Evolutionary conservation across 2,888 invertebrate genomes (phyloP), one percentile per base, ranked within the genome.

Genomic region (Timandra comae): DNA sequence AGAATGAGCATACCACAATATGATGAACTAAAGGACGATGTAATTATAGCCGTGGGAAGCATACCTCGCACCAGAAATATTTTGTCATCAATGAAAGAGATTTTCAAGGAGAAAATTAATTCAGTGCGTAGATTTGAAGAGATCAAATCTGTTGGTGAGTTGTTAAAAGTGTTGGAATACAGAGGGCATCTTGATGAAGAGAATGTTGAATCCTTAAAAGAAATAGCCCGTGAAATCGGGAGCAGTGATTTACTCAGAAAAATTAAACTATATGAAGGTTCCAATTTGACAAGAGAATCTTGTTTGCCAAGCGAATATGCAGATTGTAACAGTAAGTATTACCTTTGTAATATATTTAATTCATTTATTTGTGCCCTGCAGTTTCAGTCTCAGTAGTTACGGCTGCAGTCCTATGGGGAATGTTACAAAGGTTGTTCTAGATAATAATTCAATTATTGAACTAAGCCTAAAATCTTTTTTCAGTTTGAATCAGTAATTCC

Each of bases 61-160:
- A 65, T 55, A 48, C 70, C 75, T 12, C 62, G 49, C 35, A 67
- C 76, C 35, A 54, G 44, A 31, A 49, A 64, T 36, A 43, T 76
- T 37, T 34, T 84, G 21, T 53, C 52, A 33, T 53, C 50, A 8
- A 36, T 84, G 33, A 85, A 82, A 54, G 69, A 69, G 22, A 42
- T 68, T 19, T 84, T 71, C 38, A 63, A 48, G 44, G 64, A 65
- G 13, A 65, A 61, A 8, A 81, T 85, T 27, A 81, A 84, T 46
- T 85, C 84, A 1, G 56, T 66, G 1, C 63, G 84, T 46, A 61
- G 72, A 43, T 75, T 56, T 43, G 84, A 84, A 52, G 52, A 69
- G 49, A 72, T 82, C 20, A 56, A 38, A 11, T 68, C 63, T 3
- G 61, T 80, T 28, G 60, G 70, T 3, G 56, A 82, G 21, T 53